Base-by-base conservation (phyloP, 2,888 invertebrate species). In the Oscheius sp. region DNA sequence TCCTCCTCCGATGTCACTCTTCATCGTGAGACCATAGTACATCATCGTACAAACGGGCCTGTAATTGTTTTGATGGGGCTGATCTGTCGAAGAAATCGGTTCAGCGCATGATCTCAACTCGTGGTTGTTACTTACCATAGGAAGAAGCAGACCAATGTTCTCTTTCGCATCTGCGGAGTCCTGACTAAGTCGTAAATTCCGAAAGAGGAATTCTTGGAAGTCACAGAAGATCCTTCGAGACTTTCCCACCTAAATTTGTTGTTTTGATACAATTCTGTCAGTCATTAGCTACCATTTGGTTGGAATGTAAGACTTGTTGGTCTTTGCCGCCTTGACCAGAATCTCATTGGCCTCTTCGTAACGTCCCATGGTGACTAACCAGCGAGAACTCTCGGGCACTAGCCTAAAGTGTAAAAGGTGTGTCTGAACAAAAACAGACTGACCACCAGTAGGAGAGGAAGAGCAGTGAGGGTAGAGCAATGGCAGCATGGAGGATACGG, bases 21-120 rank as follows among this genome's bases (percentile, higher is more conserved):
- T 94, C 89, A 95, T 94, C 0, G 94, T 93, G 9, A 95, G 93
- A 0, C 95, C 95, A 87, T 94, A 96, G 90, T 95, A 94, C 84
- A 94, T 94, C 88, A 95, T 92, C 2, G 95, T 94, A 76, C 94
- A 94, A 1, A 94, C 94, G 75, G 94, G 91, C 95, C 90, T 89
- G 76, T 59, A 81, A 35, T 13, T 47, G 58, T 11, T 68, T 42
- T 42, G 42, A 42, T 42, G 42, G 42, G 42, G 42, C 42, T 42
- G 42, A 42, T 42, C 42, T 42, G 42, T 42, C 42, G 42, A 42
- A 42, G 42, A 42, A 42, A 42, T 42, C 7, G 42, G 42, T 42
- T 42, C 42, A 42, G 42, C 42, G 42, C 42, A 42, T 42, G 42
- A 42, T 42, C 42, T 53, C 51, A 37, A 50, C 7, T 5, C 37